Evolutionary conservation across 2,113 vertebrate genomes (phyloP).

Genomic region (Phasianus colchicus): DNA sequence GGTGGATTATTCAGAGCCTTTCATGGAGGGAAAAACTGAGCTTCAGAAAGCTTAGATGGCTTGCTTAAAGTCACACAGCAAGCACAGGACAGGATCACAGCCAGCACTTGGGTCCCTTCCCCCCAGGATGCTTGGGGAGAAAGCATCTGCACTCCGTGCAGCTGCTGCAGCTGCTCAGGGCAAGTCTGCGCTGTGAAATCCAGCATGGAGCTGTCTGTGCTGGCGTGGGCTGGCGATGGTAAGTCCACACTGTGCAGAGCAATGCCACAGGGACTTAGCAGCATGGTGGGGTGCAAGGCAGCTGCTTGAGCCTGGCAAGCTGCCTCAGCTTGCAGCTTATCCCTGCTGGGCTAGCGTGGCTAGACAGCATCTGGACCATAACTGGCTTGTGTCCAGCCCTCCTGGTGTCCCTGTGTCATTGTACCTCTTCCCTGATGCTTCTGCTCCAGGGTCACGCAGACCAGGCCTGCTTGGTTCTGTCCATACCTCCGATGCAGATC

Average conservation of each 20-base stretch:
- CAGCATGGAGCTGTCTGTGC: accelerated
- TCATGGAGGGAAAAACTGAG: background rate
- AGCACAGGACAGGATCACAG: background rate
- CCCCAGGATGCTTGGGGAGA: background rate
- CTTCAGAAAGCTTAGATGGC: background rate
- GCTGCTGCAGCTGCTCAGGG: slow-evolving; percentile 33
- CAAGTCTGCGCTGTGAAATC: background rate
- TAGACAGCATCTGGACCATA: background rate
- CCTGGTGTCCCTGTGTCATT: background rate
- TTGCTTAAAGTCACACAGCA: slow-evolving; percentile 16
- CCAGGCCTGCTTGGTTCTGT: background rate
- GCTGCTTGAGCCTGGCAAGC: background rate
- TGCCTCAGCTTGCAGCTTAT: background rate
- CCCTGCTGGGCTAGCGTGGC: background rate
- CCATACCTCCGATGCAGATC: background rate
- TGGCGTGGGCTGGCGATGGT: background rate
- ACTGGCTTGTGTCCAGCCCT: background rate
- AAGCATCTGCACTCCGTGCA: background rate
- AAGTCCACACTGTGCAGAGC: background rate
- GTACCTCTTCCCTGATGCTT: accelerated
- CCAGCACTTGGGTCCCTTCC: background rate
- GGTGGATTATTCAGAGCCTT: background rate
- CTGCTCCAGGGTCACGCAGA: background rate
- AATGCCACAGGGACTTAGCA: background rate
- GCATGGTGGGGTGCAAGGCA: background rate